Evolutionary conservation across 2,113 vertebrate species (phyloP), one percentile per base, ranked within the genome.

Genomic region (Ciconia boyciana): DNA sequence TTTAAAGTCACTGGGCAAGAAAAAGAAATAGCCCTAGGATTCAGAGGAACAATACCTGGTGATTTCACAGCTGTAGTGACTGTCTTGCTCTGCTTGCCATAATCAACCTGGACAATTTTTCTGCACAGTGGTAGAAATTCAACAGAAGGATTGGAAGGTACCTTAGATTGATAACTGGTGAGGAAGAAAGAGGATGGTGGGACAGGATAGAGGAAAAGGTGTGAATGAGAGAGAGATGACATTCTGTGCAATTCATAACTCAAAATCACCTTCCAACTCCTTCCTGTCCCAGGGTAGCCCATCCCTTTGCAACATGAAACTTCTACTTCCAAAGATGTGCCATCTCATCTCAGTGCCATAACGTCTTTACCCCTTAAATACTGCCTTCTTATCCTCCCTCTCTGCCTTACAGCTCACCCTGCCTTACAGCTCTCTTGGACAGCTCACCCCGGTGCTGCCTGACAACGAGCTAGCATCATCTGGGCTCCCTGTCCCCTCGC

Each of bases 381-480:
- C 19, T 52, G 11, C 48, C 32, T 36, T 55, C 46, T 68, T 17
- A n/a, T 54, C 29, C 46, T 54, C 24, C 46, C 7, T 60, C 29
- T 74, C 34, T 80, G 39, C 34, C 52, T 17, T 29, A 17, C 39
- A 39, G 39, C 39, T 39, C 39, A 39, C 39, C 39, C 39, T 39
- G 39, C 39, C 39, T 39, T 39, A 39, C 39, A 39, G 39, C 39
- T 39, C 39, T 39, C 20, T 60, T 22, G 16, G 11, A 12, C 34
- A 61, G 54, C 54, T 87, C 29, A n/a, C 16, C 26, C 29, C 1
- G 0, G 15, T 52, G 34, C 68, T 68, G 25, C 34, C 60, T 46
- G 46, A n/a, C 0, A 3, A 41, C 26, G 36, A 54, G 46, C 7
- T 48, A 34, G 34, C n/a, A 52, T n/a, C 4, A 1, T 41, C 6